These are phyloP conservation scores for Serrognathus titanus DNA, from an alignment of 2,888 invertebrate species.

Conservation along the genomic window DNA sequence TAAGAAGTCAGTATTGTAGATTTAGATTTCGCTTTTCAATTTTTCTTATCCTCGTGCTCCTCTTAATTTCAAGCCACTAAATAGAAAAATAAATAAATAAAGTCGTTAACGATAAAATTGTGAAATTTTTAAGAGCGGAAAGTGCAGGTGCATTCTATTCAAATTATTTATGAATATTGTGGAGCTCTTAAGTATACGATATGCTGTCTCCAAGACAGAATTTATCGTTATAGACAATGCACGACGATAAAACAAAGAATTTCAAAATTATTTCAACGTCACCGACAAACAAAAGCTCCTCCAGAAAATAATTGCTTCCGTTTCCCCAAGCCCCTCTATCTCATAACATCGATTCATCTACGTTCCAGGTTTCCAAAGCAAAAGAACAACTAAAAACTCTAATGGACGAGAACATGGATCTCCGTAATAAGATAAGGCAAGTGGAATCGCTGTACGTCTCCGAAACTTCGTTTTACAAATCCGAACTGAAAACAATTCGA, in stretches of 20 bases:
- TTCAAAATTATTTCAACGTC: not conserved
- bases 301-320: not conserved
- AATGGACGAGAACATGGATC: slow-evolving; percentile 20
- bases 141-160: not conserved
- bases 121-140: too few relatives aligned
- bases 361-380: slow-evolving; percentile 20
- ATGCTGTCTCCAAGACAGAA: too few relatives aligned
- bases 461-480: slow-evolving; percentile 21
- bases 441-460: slow-evolving; percentile 18
- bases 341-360: not conserved
- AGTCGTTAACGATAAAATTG: too few relatives aligned
- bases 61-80: too few relatives aligned
- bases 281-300: not conserved
- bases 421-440: slow-evolving; percentile 20
- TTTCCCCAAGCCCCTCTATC: not conserved
- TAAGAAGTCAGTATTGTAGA: too few relatives aligned
- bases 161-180: not conserved
- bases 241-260: not conserved
- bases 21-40: too few relatives aligned
- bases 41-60: too few relatives aligned
- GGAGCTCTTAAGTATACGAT: too few relatives aligned
- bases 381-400: slow-evolving; percentile 16
- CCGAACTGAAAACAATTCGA: slow-evolving; percentile 17
- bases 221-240: too few relatives aligned
- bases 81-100: too few relatives aligned